Base-by-base conservation (phyloP, 2,113 vertebrate species). In the Phrynosoma platyrhinos region DNA sequence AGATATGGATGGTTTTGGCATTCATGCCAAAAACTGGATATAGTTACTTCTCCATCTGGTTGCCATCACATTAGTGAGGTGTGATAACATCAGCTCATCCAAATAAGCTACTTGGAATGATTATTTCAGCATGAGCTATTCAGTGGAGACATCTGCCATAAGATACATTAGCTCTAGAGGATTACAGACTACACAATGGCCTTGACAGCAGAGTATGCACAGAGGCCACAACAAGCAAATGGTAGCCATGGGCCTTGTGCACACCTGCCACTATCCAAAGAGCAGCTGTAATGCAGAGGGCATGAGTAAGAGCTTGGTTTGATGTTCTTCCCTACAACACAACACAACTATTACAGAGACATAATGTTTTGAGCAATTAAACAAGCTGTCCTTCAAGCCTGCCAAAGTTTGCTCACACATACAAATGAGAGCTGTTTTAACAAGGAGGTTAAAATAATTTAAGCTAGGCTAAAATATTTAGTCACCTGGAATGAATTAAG, bases 111-210 rank as follows among this genome's bases (percentile, higher is more conserved):
- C 77, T 90, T 69, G 74, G 71, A 52, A 64, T 82, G 81, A 32
- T 89, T 94, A 91, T 84, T 64, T 87, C 83, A 90, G 58, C 47
- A 92, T 91, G 94, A 93, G 75, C 62, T 94, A 93, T 93, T 95
- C 93, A 91, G 79, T 89, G 66, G 32, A 84, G 91, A 91, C 90
- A 90, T 58, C 91, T 92, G 79, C 88, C 88, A 86, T 90, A 91
- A 91, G 71, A 83, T 30, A 84, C 40, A 76, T 47, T 84, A 30
- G 30, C 32, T 76, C 72, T 32, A 30, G 58, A 83, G 14, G 21
- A 89, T 64, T 58, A 91, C 13, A 52, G 75, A 93, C 5, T 6
- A 47, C 47, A 85, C 40, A 32, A 40, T 74, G 84, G 21, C 69
- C 36, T 18, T 32, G 58, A 89, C 58, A 90, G 91, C 0, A 62